These are phyloP conservation scores for Anser brachyrhynchus DNA, from an alignment of 2,113 vertebrate species.

Conservation along the genomic window DNA sequence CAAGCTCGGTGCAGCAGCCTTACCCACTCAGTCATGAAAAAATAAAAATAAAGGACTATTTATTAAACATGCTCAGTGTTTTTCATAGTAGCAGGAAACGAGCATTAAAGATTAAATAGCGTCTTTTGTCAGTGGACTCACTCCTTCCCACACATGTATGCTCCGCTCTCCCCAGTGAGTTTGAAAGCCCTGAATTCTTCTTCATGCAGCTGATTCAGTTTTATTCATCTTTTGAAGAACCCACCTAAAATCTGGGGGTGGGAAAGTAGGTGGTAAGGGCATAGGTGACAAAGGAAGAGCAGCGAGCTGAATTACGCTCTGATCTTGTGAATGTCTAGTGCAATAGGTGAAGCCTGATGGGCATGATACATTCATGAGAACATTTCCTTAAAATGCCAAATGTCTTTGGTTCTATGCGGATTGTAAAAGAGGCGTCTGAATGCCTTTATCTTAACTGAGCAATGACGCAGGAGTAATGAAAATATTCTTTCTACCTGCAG, in stretches of 20 bases:
- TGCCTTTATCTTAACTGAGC: not conserved
- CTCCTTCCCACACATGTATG: not conserved
- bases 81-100: slow-evolving; percentile 1
- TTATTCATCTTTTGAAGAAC: slow-evolving; percentile 25
- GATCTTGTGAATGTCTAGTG: not conserved
- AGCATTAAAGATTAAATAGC: not conserved
- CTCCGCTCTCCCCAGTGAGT: not conserved
- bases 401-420: not conserved
- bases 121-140: slow-evolving; percentile 36
- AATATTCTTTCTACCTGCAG: not conserved
- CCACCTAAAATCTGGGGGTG: not conserved
- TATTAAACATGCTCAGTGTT: not conserved
- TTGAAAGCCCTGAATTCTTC: not conserved
- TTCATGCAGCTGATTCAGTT: not conserved
- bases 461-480: not conserved
- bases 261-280: not conserved
- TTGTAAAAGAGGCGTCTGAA: not conserved
- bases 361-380: not conserved
- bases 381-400: not conserved
- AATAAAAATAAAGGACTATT: not conserved
- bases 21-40: not conserved
- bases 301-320: not conserved
- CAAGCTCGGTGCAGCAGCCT: not conserved
- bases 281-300: not conserved
- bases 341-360: not conserved